Evolutionary conservation across 2,113 vertebrate genomes (phyloP).

Genomic region (Blennius ocellaris): DNA sequence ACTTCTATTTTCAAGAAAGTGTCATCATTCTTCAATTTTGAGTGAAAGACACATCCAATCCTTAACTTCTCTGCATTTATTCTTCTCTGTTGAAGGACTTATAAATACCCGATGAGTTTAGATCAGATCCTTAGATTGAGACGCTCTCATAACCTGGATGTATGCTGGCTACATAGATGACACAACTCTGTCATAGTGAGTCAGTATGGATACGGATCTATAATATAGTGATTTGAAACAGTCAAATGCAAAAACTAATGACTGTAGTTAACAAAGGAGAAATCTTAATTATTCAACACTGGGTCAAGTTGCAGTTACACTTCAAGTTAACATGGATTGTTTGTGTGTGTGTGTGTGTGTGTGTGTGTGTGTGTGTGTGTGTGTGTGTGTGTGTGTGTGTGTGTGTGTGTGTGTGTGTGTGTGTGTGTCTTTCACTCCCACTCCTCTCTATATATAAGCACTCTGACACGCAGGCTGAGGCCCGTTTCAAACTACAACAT

Average conservation of each 20-base stretch:
- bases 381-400: too few relatives aligned
- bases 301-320: constrained; percentile 26
- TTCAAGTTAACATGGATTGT: constrained; percentile 9
- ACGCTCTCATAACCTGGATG: background rate
- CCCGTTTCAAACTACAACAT: constrained; percentile 35
- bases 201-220: too few relatives aligned
- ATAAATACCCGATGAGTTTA: background rate
- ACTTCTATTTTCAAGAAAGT: background rate
- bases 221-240: background rate
- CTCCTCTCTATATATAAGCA: constrained; percentile 11
- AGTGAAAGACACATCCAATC: too few relatives aligned
- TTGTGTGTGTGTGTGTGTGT: constrained; percentile 9
- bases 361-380: constrained; percentile 11
- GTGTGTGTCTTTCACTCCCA: too few relatives aligned
- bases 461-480: constrained; percentile 48
- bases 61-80: too few relatives aligned
- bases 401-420: constrained; percentile 20
- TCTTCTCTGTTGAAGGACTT: background rate
- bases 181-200: background rate
- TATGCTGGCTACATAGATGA: background rate
- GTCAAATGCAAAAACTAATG: background rate
- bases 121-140: background rate
- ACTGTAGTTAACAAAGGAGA: constrained; percentile 25
- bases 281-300: constrained; percentile 19
- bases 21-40: too few relatives aligned